Evolutionary conservation across 2,113 vertebrate genomes (phyloP), one percentile per base, ranked within the genome.

Genomic region (Leucosticte australis): DNA sequence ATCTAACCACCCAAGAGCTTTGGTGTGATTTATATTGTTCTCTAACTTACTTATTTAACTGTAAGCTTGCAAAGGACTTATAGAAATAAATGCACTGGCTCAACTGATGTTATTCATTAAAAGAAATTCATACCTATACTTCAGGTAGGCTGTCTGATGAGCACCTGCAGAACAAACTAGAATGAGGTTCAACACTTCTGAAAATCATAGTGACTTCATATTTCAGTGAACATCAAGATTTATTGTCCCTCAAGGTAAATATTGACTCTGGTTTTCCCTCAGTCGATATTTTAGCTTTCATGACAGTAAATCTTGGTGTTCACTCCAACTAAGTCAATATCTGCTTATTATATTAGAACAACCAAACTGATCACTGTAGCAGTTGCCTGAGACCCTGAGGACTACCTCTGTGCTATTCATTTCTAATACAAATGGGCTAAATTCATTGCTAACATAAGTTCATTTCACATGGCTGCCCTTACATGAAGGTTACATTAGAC

Each of bases 311-410:
- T 97, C 95, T 95, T 92, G 77, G 86, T 95, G 92, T 94, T 94
- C 95, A 92, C 84, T 94, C 95, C 96, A 96, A 94, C 83, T 93
- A 83, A 97, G 96, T 97, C 97, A 96, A 97, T 97, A 97, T 89
- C 93, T 96, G 96, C 92, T 95, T 96, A 97, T 97, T 97, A 96
- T 96, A 95, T 97, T 96, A 97, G 94, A 96, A 96, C 92, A 95
- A 97, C 83, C 92, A 95, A 97, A 96, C 96, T 78, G 90, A 97
- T 97, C 95, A 89, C 86, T 95, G 95, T 97, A 97, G 95, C 89
- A 85, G 79, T 77, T 92, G 90, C 91, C 59, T 23, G 79, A 94
- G 70, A 97, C 94, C 90, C 94, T 19, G 80, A 97, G 94, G 94
- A 96, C 89, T 96, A 87, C 46, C 91, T 89, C 78, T 89, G 62